phyloP scores from a whole-genome alignment of 2,797 vertebrate genomes.

The Clarias pachynema region DNA sequence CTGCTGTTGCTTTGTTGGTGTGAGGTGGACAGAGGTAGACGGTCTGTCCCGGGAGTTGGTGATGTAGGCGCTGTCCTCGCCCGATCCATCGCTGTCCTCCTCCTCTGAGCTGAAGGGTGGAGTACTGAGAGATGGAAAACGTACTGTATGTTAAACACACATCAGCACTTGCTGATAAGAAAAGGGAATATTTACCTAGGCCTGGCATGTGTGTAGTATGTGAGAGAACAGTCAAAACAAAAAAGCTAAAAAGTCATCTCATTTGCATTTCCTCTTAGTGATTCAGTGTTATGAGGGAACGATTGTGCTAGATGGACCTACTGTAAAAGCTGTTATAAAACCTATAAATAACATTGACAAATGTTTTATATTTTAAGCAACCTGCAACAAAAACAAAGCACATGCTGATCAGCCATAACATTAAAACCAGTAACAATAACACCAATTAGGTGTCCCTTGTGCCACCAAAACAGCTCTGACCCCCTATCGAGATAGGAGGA shows the following conservation, averaged over 20 bases:
- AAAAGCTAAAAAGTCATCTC: not conserved
- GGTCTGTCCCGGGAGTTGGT: conserved; percentile 45
- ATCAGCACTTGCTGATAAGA: conserved; percentile 24
- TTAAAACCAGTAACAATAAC: too few species aligned
- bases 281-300: not conserved
- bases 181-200: not conserved
- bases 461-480: too few species aligned
- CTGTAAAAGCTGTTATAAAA: not conserved
- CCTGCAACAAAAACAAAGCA: not conserved
- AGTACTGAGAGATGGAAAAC: conserved; percentile 60
- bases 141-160: conserved; percentile 23
- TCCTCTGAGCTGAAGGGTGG: conserved; percentile 74
- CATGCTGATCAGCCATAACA: too few species aligned
- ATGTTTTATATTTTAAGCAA: not conserved
- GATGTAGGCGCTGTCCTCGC: conserved; percentile 44
- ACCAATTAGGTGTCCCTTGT: too few species aligned
- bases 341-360: not conserved
- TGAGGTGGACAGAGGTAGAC: conserved; percentile 27
- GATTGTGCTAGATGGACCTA: not conserved
- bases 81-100: conserved; percentile 48
- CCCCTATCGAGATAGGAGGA: too few species aligned
- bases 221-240: not conserved
- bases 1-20: conserved; percentile 16
- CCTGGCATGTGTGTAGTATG: not conserved
- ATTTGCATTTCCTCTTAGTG: not conserved